Evolutionary conservation across 2,888 invertebrate species (phyloP), one percentile per base, ranked within the genome.

Genomic region (Standfussiana lucernea): DNA sequence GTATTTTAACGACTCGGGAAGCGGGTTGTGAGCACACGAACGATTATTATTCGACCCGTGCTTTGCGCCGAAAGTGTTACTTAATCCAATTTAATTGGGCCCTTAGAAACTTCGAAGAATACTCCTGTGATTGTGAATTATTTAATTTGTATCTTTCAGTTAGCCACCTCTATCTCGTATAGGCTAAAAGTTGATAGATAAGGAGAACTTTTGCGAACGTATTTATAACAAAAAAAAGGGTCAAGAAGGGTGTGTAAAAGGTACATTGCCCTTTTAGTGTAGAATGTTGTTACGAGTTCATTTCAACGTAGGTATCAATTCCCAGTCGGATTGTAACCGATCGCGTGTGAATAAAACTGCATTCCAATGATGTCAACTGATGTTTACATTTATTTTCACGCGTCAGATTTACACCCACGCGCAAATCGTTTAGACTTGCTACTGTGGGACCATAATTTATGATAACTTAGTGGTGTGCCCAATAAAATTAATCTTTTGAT

Each of bases 331-430:
- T 66, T 47, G 74, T 71, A 78, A 47, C 69, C 13, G 65, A 75
- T 37, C 56, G 72, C 79, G 42, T 75, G 72, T 47, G 61, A 61
- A 75, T 72, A 24, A 40, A 50, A 72, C 80, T 37, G 72, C 76
- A 84, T 84, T 84, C 85, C 66, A 64, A 83, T 74, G 71, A 68
- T 64, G 42, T 72, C 74, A 84, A 56, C 77, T 32, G 59, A 71
- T 65, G 42, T 65, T 69, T 50, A 42, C 50, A 10, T 61, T 35
- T 21, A 35, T 61, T 59, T 59, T 3, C 10, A 37, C 18, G 62
- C 67, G 45, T 68, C 74, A 53, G 24, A 62, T 67, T 67, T 35
- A 35, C 62, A 28, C 56, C 35, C 13, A 72, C 47, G 24, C 32
- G 15, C 24, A 40, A n/a, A 56, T 35, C 21, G 28, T 15, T 47